Percentiles rank a stretch among this genome's conserved stretches.
Conservation (phyloP, 2,888 invertebrate species). For the Trachelus troglodyta region DNA sequence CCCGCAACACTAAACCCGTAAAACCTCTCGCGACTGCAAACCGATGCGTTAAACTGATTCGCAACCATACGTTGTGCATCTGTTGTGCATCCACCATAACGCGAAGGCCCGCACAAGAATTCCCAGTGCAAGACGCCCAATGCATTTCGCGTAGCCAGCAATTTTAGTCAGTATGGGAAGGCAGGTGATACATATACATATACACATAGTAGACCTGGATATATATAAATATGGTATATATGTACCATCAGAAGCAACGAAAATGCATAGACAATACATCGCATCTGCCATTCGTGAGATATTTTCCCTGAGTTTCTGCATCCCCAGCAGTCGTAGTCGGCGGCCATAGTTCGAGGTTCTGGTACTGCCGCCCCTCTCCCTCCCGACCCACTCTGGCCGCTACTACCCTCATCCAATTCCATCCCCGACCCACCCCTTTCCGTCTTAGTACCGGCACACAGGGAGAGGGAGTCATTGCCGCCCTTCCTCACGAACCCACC, state of each 20-base stretch:
- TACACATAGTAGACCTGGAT: background rate
- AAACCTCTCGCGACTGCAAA: background rate
- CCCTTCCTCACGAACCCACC: background rate
- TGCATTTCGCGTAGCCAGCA: background rate
- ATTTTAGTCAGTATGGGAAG: too few relatives aligned
- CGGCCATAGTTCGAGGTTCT: background rate
- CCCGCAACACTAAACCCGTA: background rate
- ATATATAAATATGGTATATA: background rate
- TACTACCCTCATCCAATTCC: background rate
- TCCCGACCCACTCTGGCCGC: background rate
- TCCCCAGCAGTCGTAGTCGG: background rate
- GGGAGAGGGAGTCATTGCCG: background rate
- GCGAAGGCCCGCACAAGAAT: background rate
- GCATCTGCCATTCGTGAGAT: slow-evolving; percentile 34
- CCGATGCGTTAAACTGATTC: background rate
- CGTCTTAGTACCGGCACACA: background rate
- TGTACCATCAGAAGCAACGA: background rate
- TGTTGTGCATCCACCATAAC: background rate
- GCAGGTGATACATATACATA: background rate
- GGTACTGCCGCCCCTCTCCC: slow-evolving; percentile 14
- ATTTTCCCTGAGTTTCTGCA: slow-evolving; percentile 26
- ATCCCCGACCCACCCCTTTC: slow-evolving; percentile 11
- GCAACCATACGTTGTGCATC: background rate
- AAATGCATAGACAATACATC: slow-evolving; percentile 31
- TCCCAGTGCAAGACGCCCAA: background rate